Evolutionary conservation across 2,888 invertebrate genomes (phyloP).

Genomic region (Alitta virens): DNA sequence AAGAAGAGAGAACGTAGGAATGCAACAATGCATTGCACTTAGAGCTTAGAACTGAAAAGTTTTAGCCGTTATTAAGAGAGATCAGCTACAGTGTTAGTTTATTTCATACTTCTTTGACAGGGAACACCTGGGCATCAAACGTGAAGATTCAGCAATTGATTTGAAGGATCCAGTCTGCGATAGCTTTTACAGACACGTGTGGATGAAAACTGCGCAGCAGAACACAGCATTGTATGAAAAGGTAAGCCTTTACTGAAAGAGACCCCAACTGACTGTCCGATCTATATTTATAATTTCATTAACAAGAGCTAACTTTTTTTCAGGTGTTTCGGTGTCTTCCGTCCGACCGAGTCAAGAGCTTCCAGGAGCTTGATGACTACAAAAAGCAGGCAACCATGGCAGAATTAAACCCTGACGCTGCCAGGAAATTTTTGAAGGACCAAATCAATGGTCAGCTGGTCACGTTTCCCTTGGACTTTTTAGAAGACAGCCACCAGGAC

Average conservation of each 20-base stretch:
- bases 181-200: conserved; percentile 81
- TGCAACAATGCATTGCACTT: too few relatives aligned
- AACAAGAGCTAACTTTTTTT: conserved; percentile 12
- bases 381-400: conserved; percentile 73
- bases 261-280: too few relatives aligned
- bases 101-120: too few relatives aligned
- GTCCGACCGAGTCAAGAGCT: conserved; percentile 76
- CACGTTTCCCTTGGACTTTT: conserved; percentile 82
- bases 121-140: conserved; percentile 79
- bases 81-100: too few relatives aligned
- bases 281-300: too few relatives aligned
- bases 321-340: conserved; percentile 88
- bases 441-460: conserved; percentile 84
- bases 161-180: conserved; percentile 79
- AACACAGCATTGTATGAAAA: conserved; percentile 91
- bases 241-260: too few relatives aligned
- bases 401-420: conserved; percentile 70
- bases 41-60: too few relatives aligned
- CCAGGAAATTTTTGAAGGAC: conserved; percentile 64
- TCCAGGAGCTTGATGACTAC: conserved; percentile 74
- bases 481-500: conserved; percentile 72
- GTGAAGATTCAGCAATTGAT: conserved; percentile 60
- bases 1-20: too few relatives aligned
- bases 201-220: conserved; percentile 75
- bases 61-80: too few relatives aligned